Percentiles rank a stretch among this genome's conserved stretches.
Evolutionary conservation across 1,140 invertebrate species (phyloP).

Genomic region (Parasteatoda tepidariorum): DNA sequence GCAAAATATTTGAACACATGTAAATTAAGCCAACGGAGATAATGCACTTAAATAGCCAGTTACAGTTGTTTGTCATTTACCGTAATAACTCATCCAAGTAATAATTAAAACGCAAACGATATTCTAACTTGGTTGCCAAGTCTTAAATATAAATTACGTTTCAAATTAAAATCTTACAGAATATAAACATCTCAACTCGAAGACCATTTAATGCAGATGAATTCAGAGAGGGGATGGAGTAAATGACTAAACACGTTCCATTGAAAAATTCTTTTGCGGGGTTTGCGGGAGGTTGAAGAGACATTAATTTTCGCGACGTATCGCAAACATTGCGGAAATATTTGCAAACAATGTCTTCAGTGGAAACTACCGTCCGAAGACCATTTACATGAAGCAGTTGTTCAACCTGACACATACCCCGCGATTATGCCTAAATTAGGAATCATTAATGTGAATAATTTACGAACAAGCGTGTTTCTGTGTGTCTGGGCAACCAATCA

Average conservation of each 20-base stretch:
- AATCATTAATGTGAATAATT: slow-evolving; percentile 42
- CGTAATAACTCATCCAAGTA: no score
- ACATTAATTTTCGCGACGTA: slow-evolving; percentile 20
- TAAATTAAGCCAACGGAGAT: no score
- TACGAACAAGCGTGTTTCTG: neutral
- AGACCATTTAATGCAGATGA: no score
- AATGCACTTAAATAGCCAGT: no score
- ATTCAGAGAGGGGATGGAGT: no score
- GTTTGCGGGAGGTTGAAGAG: neutral
- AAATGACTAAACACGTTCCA: neutral
- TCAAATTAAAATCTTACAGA: no score
- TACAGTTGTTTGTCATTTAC: no score
- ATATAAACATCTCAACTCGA: no score
- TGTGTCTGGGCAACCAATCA: slow-evolving; percentile 19
- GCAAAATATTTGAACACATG: no score
- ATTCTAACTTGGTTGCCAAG: no score
- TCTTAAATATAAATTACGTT: no score
- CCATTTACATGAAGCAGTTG: slow-evolving; percentile 15
- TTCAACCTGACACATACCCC: slow-evolving; percentile 16
- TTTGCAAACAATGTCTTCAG: slow-evolving; percentile 18
- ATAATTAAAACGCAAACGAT: no score
- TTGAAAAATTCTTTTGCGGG: slow-evolving; percentile 18
- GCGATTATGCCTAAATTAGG: slow-evolving; percentile 50
- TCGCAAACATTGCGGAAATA: slow-evolving; percentile 41
- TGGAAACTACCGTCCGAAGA: neutral